A percentile compares a stretch with the other conserved stretches of the same genome.
Conservation (phyloP, 2,888 invertebrate species). For the Hybos culiciformis region DNA sequence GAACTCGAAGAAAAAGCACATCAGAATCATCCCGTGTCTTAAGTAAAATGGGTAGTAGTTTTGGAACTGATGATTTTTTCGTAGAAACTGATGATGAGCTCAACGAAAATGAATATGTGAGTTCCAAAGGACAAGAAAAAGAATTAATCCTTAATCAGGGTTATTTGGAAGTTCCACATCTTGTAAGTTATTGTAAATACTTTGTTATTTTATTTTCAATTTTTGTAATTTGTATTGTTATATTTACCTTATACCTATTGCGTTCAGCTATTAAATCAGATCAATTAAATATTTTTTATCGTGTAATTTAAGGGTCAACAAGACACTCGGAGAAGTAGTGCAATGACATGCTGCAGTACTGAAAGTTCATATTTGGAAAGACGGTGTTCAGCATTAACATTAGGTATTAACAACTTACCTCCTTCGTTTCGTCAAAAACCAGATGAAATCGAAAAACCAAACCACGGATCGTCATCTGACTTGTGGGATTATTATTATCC, state of each 20-base stretch:
- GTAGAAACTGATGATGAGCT: constrained; percentile 36
- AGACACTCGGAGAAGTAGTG: constrained; percentile 53
- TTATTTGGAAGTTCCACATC: constrained; percentile 33
- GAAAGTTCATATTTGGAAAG: constrained; percentile 73
- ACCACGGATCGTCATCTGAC: constrained; percentile 27
- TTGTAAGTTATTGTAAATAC: constrained; percentile 21
- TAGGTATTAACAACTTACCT: constrained; percentile 50
- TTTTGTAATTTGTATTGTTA: background rate
- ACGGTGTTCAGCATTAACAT: constrained; percentile 63
- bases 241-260: background rate
- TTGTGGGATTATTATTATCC: constrained; percentile 47
- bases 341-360: constrained; percentile 72
- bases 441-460: constrained; percentile 2
- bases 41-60: constrained; percentile 36
- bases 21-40: constrained; percentile 41
- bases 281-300: background rate
- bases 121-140: constrained; percentile 20
- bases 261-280: background rate
- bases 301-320: constrained; percentile 25
- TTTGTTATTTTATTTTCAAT: background rate
- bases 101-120: constrained; percentile 35
- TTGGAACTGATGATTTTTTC: constrained; percentile 36
- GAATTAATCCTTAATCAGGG: constrained; percentile 26
- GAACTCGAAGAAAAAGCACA: constrained; percentile 45
- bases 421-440: constrained; percentile 27